Evolutionary conservation across 2,797 vertebrate genomes (phyloP), one percentile per base, ranked within the genome.

Genomic region (Phrynocephalus guinanensis): DNA sequence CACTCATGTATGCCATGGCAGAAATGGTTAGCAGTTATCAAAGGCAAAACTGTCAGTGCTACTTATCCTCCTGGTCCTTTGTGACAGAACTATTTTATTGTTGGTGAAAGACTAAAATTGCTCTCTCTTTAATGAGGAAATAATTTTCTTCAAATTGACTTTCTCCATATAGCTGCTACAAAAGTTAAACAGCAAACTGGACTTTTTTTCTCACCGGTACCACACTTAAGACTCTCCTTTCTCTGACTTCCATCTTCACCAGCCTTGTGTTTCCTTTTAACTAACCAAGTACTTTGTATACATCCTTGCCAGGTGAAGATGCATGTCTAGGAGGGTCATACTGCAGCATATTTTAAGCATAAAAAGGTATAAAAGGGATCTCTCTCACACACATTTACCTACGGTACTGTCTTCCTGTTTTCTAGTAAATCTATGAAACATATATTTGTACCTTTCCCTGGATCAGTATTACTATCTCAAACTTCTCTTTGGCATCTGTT

Each of bases 91-190:
- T 85, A 81, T 88, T 82, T 89, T 79, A 84, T 3, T 88, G 18
- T 89, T 93, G 86, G 83, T 84, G 63, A 89, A 88, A 90, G 88
- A 73, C 63, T 93, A 83, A 91, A 94, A 82, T 80, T 86, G 13
- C 13, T 76, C n/a, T 80, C 70, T 78, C 5, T 88, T 92, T 92
- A 91, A 90, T 83, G 80, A 89, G 79, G 89, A 93, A 95, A 91
- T 87, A 0, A 81, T 92, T 94, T 92, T 63, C n/a, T 93, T 10
- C 16, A 87, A 92, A 89, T 0, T 89, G 66, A 79, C 60, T 88
- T 81, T 79, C 33, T 44, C 52, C 92, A 93, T 83, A 44, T 22
- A 0, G 0, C 24, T 86, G 24, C 48, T 15, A 86, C 44, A 88
- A 90, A 88, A 90, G 72, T 90, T 60, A 87, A 86, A 81, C 63